These are phyloP conservation scores for Punctoribates punctum DNA, from an alignment of 2,888 invertebrate species.

Conservation along the genomic window DNA sequence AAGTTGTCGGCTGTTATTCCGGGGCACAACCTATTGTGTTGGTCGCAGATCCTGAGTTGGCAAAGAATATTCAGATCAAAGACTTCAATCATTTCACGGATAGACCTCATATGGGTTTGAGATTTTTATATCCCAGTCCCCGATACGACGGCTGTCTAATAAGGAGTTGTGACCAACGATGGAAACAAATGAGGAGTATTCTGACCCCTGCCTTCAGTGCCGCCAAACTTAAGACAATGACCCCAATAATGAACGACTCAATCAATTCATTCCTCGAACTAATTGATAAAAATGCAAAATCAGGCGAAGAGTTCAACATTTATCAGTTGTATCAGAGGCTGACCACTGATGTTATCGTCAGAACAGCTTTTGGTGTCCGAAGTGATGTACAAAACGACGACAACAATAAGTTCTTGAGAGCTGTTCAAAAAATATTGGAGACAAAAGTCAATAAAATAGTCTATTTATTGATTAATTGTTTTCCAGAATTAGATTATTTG, in stretches of 20 bases:
- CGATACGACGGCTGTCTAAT: neutral
- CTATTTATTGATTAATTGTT: neutral
- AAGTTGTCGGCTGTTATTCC: constrained; percentile 44
- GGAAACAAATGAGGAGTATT: constrained; percentile 47
- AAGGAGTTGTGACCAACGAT: constrained; percentile 41
- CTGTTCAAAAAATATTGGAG: constrained; percentile 30
- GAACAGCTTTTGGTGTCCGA: constrained; percentile 46
- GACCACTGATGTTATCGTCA: constrained; percentile 46
- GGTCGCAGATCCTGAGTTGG: constrained; percentile 44
- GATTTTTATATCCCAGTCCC: constrained; percentile 17
- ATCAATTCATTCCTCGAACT: constrained; percentile 41
- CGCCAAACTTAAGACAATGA: constrained; percentile 45
- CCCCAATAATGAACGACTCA: constrained; percentile 38
- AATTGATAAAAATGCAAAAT: constrained; percentile 17
- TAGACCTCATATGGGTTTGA: constrained; percentile 47
- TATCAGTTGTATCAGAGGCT: constrained; percentile 45
- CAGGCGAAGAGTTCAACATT: constrained; percentile 45
- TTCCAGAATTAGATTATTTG: constrained; percentile 40
- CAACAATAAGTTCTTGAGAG: constrained; percentile 42
- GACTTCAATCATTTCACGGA: constrained; percentile 51
- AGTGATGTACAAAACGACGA: constrained; percentile 45
- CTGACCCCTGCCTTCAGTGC: constrained; percentile 48
- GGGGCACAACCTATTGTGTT: constrained; percentile 44
- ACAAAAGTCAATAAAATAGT: neutral
- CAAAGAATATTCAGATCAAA: constrained; percentile 51